These are phyloP conservation scores for Atherinomorus stipes DNA, from an alignment of 2,113 vertebrate species.

Conservation along the genomic window DNA sequence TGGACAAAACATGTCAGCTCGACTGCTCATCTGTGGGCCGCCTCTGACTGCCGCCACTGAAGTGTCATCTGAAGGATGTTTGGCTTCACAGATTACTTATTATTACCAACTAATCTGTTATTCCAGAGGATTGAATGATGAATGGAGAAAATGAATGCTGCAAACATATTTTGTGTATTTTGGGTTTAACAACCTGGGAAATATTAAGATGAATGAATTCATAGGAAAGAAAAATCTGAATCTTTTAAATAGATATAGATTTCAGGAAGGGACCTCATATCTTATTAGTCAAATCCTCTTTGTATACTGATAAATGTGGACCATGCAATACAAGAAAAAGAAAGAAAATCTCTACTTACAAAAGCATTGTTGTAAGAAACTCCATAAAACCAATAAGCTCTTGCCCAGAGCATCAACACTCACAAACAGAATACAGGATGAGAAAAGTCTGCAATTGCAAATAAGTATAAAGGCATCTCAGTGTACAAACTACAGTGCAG, in stretches of 20 bases:
- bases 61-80: slow-evolving; percentile 9
- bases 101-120: slow-evolving; percentile 2
- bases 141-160: neutral
- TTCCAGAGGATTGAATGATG: neutral
- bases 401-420: slow-evolving; percentile 44
- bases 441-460: slow-evolving; percentile 31
- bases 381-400: slow-evolving; percentile 33
- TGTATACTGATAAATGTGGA: slow-evolving; percentile 3
- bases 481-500: slow-evolving; percentile 28
- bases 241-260: neutral
- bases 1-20: slow-evolving; percentile 52
- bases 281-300: neutral
- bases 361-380: slow-evolving; percentile 36
- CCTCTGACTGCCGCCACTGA: slow-evolving; percentile 8
- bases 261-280: neutral
- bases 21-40: slow-evolving; percentile 35
- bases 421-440: slow-evolving; percentile 36
- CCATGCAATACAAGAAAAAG: neutral
- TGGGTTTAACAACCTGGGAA: too few species aligned
- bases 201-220: neutral
- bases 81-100: slow-evolving; percentile 26
- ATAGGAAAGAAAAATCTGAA: neutral
- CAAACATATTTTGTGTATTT: neutral
- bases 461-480: slow-evolving; percentile 21
- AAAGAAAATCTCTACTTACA: neutral